Base-by-base conservation (phyloP, 1,140 invertebrate genomes). In the Drosophila nasuta region DNA sequence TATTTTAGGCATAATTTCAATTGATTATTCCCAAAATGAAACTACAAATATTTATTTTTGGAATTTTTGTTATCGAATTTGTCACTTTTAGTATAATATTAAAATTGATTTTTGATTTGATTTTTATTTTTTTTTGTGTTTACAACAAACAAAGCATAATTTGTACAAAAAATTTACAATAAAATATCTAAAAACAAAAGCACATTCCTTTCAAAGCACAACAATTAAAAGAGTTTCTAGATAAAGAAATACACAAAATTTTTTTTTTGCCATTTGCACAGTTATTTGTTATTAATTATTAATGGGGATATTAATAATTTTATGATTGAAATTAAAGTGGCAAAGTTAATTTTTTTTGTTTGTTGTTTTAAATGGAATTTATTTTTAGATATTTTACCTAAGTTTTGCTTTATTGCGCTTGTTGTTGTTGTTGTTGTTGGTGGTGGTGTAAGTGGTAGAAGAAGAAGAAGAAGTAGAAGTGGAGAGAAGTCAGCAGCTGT, bases 301-400 rank as follows among this genome's bases (percentile, higher is more conserved):
- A 38, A 78, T 77, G 43, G 43, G 43, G 20, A 25, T 28, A 20
- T 48, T 67, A 67, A 78, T 79, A 62, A 60, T 62, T 65, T 56
- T 13, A 17, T 48, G 20, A 25, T 38, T 25, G 10, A 74, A 74
- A 75, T 64, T 80, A 73, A 65, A 70, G 71, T 75, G 45, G 6
- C 41, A 80, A 57, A 80, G 75, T 72, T 81, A 62, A 69, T 78
- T 73, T 63, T 79, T 79, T 67, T 38, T 52, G 15, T 71, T 73
- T 77, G 70, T 77, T 82, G 78, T 67, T 75, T 83, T 77, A 87
- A 83, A 78, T 81, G 74, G 81, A 88, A 83, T 88, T 88, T 88
- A 88, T 88, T 88, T 90, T 90, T 90, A 91, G 87, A 91, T 91
- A 91, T 91, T 91, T 91, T 91, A 91, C 87, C 87, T 91, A 87